These are phyloP conservation scores for Pachyrhynchus sulphureomaculatus DNA, from an alignment of 1,140 invertebrate species.

Conservation along the genomic window DNA sequence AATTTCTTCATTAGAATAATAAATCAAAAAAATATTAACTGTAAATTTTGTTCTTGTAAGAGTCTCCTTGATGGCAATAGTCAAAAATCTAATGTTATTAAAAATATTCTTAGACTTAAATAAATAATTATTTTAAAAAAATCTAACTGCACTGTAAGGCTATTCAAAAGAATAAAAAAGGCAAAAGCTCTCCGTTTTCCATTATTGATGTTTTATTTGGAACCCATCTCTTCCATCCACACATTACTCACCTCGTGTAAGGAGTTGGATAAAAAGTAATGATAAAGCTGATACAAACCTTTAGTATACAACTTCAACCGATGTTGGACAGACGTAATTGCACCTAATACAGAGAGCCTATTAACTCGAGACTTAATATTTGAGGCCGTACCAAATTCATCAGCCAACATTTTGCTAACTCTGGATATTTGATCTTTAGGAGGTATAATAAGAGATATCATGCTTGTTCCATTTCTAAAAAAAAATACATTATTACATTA, in stretches of 20 bases:
- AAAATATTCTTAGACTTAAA: too few relatives aligned
- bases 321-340: conserved; percentile 99
- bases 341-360: conserved; percentile 95
- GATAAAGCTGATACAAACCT: conserved; percentile 62
- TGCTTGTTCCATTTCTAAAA: conserved; percentile 97
- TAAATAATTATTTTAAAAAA: conserved; percentile 2
- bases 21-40: too few relatives aligned
- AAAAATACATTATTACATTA: too few relatives aligned
- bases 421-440: conserved; percentile 99
- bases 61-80: too few relatives aligned
- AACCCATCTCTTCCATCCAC: not conserved
- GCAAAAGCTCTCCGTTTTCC: too few relatives aligned
- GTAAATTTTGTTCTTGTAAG: too few relatives aligned
- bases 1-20: too few relatives aligned
- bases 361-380: conserved; percentile 99
- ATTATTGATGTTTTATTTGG: too few relatives aligned
- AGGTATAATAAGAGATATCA: conserved; percentile 99
- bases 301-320: conserved; percentile 97
- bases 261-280: not conserved
- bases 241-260: not conserved
- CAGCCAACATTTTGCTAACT: conserved; percentile 99
- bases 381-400: conserved; percentile 99
- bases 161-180: too few relatives aligned
- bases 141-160: not conserved
- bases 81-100: too few relatives aligned